A percentile compares a stretch with the other conserved stretches of the same genome.
Evolutionary conservation across 1,140 invertebrate species (phyloP).

Genomic region (Globodera ellingtonae): DNA sequence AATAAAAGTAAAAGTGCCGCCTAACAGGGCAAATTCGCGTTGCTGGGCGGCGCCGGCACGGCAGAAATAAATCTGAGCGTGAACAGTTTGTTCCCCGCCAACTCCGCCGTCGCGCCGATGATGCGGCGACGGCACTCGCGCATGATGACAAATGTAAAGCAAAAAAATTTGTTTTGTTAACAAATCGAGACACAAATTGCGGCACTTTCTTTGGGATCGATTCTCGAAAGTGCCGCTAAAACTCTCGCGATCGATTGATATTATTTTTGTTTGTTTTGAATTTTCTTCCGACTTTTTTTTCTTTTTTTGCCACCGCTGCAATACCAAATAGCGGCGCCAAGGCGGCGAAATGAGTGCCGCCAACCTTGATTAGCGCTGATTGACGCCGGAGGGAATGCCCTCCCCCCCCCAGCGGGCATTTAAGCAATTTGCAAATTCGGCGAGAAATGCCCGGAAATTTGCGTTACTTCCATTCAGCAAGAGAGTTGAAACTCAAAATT

Average conservation of each 20-base stretch:
- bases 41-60: not conserved
- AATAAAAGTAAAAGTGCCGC: too few species aligned
- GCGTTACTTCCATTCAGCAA: too few species aligned
- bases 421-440: not conserved
- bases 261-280: too few species aligned
- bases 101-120: not conserved
- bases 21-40: not conserved
- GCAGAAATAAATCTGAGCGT: not conserved
- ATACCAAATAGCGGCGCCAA: not conserved
- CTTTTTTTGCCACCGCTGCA: not conserved
- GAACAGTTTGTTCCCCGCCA: not conserved
- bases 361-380: not conserved
- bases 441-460: too few species aligned
- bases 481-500: too few species aligned
- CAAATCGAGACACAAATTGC: too few species aligned
- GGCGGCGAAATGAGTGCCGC: not conserved
- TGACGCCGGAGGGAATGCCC: not conserved
- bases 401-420: not conserved
- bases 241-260: too few species aligned
- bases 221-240: not conserved
- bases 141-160: not conserved
- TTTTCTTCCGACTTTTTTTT: not conserved
- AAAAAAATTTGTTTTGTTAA: not conserved
- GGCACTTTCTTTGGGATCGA: not conserved
- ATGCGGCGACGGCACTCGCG: not conserved